Conservation (phyloP, 2,113 vertebrate species). For the Plectropomus leopardus region DNA sequence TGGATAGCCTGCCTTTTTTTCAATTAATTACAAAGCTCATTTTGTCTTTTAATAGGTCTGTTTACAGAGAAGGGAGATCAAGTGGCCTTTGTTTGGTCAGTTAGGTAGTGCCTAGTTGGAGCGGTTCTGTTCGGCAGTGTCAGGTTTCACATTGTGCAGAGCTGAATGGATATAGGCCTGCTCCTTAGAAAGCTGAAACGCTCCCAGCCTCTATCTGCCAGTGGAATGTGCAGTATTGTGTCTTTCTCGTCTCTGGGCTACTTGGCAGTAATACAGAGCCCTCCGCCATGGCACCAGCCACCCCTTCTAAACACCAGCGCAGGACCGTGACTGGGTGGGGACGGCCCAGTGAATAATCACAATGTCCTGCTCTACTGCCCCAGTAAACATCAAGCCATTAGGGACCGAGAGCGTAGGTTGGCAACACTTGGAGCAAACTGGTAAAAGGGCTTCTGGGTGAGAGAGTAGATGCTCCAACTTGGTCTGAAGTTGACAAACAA, state of each 20-base stretch:
- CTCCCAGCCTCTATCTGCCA: conserved; percentile 72
- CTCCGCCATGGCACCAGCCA: conserved; percentile 36
- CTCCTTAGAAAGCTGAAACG: conserved; percentile 61
- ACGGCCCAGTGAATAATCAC: conserved; percentile 66
- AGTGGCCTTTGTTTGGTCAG: conserved; percentile 63
- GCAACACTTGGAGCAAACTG: conserved; percentile 40
- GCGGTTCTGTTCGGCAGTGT: conserved; percentile 73
- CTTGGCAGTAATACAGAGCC: conserved; percentile 70
- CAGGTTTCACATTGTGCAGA: conserved; percentile 74
- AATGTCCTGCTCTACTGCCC: conserved; percentile 70
- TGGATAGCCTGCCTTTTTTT: conserved; percentile 20
- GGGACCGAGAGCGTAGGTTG: conserved; percentile 35
- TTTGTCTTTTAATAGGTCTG: conserved; percentile 63
- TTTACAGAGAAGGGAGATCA: conserved; percentile 61
- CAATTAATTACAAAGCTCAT: conserved; percentile 64
- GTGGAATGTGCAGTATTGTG: conserved; percentile 80
- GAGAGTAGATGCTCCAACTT: conserved; percentile 13
- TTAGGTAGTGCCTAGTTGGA: conserved; percentile 56
- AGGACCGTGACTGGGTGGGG: conserved; percentile 66
- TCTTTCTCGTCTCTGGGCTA: conserved; percentile 65
- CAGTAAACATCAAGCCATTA: conserved; percentile 64
- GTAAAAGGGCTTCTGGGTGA: conserved; percentile 22
- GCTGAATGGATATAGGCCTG: conserved; percentile 70
- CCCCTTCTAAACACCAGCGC: conserved; percentile 63
- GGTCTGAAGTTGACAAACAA: conserved; percentile 34